A percentile compares a stretch with the other conserved stretches of the same genome.
Evolutionary conservation across 2,888 invertebrate genomes (phyloP).

Genomic region (Cheilosia variabilis): DNA sequence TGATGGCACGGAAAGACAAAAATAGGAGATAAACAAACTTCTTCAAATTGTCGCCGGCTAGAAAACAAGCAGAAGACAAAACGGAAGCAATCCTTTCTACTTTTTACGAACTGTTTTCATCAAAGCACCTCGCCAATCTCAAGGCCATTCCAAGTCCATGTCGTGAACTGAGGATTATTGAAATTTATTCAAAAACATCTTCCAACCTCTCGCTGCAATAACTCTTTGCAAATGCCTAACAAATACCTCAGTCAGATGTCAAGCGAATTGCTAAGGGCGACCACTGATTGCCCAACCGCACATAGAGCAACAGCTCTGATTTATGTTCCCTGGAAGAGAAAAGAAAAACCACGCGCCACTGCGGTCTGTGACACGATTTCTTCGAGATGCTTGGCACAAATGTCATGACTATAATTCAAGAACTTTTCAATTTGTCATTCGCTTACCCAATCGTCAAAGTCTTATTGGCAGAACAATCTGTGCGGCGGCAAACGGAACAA

Average conservation of each 20-base stretch:
- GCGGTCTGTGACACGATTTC: constrained; percentile 46
- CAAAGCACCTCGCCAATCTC: not conserved
- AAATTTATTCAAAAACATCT: not conserved
- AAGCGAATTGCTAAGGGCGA: constrained; percentile 40
- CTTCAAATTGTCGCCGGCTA: no score
- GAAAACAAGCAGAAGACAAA: no score
- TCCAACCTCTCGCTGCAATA: constrained; percentile 9
- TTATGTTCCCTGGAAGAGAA: constrained; percentile 38
- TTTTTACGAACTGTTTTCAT: no score
- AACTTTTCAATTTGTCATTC: constrained; percentile 63
- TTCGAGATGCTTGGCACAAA: constrained; percentile 9
- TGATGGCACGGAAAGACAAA: no score
- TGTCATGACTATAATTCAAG: not conserved
- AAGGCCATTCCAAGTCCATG: not conserved
- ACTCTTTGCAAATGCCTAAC: constrained; percentile 1
- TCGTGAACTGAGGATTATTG: not conserved
- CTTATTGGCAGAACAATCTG: constrained; percentile 59
- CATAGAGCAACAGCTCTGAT: constrained; percentile 48
- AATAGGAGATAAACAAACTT: no score
- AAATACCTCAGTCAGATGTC: constrained; percentile 31
- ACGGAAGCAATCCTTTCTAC: no score
- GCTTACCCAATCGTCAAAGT: constrained; percentile 47
- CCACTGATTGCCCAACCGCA: constrained; percentile 7
- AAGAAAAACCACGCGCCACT: no score
- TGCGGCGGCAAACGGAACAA: constrained; percentile 40